Conservation (phyloP, 2,797 vertebrate genomes). For the Sebastes minor region DNA sequence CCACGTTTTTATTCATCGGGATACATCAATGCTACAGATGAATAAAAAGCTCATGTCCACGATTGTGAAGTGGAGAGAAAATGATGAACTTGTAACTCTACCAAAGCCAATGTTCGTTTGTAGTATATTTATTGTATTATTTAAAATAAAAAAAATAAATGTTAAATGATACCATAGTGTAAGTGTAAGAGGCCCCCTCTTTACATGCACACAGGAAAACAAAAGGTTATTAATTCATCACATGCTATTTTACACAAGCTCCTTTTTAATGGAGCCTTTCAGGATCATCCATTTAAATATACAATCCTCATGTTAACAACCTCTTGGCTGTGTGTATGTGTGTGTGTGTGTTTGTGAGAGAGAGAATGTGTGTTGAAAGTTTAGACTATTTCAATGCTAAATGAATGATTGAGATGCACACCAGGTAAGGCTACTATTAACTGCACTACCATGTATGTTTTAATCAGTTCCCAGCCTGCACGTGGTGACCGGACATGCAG, state of each 20-base stretch:
- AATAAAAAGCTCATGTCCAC: conserved; percentile 72
- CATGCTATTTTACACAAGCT: conserved; percentile 16
- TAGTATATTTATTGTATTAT: conserved; percentile 91
- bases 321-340: conserved; percentile 15
- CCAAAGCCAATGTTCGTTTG: conserved; percentile 84
- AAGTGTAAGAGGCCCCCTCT: conserved; percentile 81
- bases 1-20: conserved; percentile 59
- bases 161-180: conserved; percentile 85
- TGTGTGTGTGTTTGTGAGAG: not conserved
- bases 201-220: conserved; percentile 67
- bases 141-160: conserved; percentile 87
- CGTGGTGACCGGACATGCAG: not conserved
- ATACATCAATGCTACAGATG: conserved; percentile 57
- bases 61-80: conserved; percentile 82
- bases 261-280: not conserved
- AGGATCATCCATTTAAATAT: not conserved
- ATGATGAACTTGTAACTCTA: conserved; percentile 83
- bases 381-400: not conserved
- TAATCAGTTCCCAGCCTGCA: conserved; percentile 1
- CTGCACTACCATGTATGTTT: not conserved
- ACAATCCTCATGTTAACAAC: conserved; percentile 2
- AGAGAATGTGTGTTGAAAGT: not conserved
- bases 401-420: conserved; percentile 2
- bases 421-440: not conserved
- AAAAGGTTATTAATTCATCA: conserved; percentile 21